phyloP scores from a whole-genome alignment of 2,113 vertebrate species.

The Pomatostomus ruficeps region DNA sequence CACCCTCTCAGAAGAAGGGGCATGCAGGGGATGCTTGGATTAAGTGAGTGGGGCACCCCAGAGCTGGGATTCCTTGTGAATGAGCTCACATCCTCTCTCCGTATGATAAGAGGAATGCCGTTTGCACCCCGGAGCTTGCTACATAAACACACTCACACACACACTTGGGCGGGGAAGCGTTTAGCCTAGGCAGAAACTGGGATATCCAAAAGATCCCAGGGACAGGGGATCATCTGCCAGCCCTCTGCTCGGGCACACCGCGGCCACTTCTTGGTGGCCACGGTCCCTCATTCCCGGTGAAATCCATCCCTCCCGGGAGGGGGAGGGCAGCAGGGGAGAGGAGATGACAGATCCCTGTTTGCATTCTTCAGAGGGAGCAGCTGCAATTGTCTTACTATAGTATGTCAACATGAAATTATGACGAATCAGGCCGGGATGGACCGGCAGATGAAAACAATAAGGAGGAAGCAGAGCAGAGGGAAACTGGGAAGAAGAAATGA shows the following conservation, averaged over 20 bases:
- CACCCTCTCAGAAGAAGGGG: slow-evolving; percentile 51
- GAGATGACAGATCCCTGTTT: slow-evolving; percentile 40
- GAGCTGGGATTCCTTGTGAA: slow-evolving; percentile 85
- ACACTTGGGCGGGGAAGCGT: slow-evolving; percentile 48
- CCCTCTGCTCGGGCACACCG: neutral
- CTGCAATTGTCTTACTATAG: slow-evolving; percentile 51
- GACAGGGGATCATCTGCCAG: neutral
- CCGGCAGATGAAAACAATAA: slow-evolving; percentile 28
- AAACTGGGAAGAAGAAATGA: neutral
- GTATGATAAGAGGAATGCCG: slow-evolving; percentile 80
- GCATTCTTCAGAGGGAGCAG: slow-evolving; percentile 57
- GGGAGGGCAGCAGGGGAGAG: neutral
- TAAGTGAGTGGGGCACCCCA: slow-evolving; percentile 84
- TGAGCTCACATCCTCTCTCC: slow-evolving; percentile 91
- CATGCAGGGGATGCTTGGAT: slow-evolving; percentile 82
- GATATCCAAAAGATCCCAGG: neutral
- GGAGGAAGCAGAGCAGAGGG: neutral
- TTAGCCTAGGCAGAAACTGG: neutral
- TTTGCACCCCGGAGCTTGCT: slow-evolving; percentile 68
- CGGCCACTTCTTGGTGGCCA: neutral
- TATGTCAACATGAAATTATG: slow-evolving; percentile 55
- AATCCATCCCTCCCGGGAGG: neutral
- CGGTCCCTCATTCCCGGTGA: neutral
- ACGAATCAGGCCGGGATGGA: slow-evolving; percentile 19
- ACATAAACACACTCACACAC: slow-evolving; percentile 39